A percentile compares a stretch with the other conserved stretches of the same genome.
These are phyloP conservation scores for Todus mexicanus DNA, from an alignment of 2,797 vertebrate genomes.

Conservation along the genomic window DNA sequence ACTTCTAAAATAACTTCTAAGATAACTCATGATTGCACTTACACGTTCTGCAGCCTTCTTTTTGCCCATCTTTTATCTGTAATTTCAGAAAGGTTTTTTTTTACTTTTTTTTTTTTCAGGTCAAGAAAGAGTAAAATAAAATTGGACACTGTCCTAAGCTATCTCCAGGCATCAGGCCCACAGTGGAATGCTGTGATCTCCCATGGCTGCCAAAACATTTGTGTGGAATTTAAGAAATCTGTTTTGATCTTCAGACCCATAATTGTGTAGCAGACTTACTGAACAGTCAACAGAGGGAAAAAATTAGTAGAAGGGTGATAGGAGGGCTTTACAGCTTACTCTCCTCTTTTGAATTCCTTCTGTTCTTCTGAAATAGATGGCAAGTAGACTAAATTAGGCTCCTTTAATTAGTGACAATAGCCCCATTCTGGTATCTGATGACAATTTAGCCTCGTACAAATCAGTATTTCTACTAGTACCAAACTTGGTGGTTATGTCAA, in stretches of 20 bases:
- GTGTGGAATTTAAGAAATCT: constrained; percentile 27
- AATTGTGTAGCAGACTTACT: background rate
- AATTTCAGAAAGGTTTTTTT: background rate
- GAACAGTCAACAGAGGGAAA: background rate
- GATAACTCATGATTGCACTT: background rate
- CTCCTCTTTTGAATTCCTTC: background rate
- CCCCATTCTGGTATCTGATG: background rate
- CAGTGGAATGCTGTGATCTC: background rate
- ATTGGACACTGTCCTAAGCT: background rate
- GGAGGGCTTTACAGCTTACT: background rate
- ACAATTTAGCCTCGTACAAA: background rate
- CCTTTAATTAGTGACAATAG: background rate
- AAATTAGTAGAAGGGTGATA: background rate
- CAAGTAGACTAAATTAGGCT: background rate
- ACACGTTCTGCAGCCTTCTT: background rate
- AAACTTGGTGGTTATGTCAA: background rate
- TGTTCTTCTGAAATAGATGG: background rate
- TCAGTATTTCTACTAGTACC: background rate
- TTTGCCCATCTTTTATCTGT: background rate
- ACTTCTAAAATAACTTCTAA: background rate
- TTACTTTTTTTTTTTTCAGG: background rate
- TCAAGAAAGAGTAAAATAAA: constrained; percentile 18
- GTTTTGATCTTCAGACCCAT: constrained; percentile 24
- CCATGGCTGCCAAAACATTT: constrained; percentile 28
- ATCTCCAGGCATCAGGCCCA: background rate